Evolutionary conservation across 2,888 invertebrate genomes (phyloP), one percentile per base, ranked within the genome.

Genomic region (Lapara coniferarum): DNA sequence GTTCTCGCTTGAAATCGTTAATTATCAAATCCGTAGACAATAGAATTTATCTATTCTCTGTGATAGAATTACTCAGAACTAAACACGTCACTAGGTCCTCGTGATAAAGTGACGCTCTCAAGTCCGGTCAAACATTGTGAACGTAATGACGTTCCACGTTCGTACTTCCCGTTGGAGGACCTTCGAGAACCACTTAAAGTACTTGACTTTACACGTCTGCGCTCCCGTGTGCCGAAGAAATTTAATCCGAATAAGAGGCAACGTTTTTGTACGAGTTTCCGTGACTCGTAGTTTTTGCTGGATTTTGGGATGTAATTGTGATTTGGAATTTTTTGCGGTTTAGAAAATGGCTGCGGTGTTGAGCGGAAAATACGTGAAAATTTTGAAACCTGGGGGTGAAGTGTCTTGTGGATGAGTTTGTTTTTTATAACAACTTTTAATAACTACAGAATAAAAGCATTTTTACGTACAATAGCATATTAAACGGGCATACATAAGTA

Each of bases 191-290:
- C 68, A 75, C 81, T 83, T 81, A 73, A 76, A 77, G 75, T 66
- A 68, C 79, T 88, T 81, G 77, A 86, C 81, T 85, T 84, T 84
- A 86, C 86, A 87, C 87, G 86, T 80, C 82, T 16, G 72, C 71
- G 44, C 66, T 25, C 25, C 51, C 68, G 63, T 66, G 71, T 74
- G 72, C 75, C 71, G 74, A 70, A 77, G 82, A 81, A 86, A 86
- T 86, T 86, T 86, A 86, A 86, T 85, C 85, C 81, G 79, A 79
- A 77, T 79, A 75, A 77, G 81, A 80, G 81, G 81, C 78, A 81
- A 72, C 74, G 78, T 81, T 84, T 84, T 84, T 81, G 74, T 81
- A 75, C 70, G 69, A 53, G 56, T 53, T 76, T 69, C 30, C 63
- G 49, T 49, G 63, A 46, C 16, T 46, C 49, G 46, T 49, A 63